These are phyloP conservation scores for Machimus atricapillus DNA, from an alignment of 2,888 invertebrate species.

Conservation along the genomic window DNA sequence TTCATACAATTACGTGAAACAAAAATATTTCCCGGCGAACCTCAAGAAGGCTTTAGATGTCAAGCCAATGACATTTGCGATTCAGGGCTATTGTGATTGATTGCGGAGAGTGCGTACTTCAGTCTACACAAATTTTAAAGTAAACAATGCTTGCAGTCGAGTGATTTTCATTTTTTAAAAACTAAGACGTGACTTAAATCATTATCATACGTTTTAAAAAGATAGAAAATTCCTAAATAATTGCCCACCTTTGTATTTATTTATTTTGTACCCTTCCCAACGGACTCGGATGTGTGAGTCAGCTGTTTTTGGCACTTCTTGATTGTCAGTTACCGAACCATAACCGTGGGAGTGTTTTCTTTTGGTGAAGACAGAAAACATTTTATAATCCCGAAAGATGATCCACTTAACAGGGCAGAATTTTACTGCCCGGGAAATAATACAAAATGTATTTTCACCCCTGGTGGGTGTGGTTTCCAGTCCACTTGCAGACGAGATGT, in stretches of 20 bases:
- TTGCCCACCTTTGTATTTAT: not conserved
- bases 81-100: not conserved
- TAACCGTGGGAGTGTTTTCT: not conserved
- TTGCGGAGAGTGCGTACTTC: not conserved
- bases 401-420: conserved; percentile 67
- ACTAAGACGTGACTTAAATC: not conserved
- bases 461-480: conserved; percentile 87
- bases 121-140: not conserved
- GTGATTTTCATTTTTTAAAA: not conserved
- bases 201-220: not conserved
- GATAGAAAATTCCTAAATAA: not conserved
- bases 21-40: conserved; percentile 24
- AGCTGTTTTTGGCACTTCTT: conserved; percentile 12
- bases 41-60: not conserved
- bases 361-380: not conserved
- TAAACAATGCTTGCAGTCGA: not conserved
- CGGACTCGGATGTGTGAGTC: not conserved
- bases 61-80: not conserved
- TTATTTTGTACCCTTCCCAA: not conserved
- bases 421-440: conserved; percentile 81
- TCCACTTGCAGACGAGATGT: conserved; percentile 80
- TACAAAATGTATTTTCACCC: conserved; percentile 89
- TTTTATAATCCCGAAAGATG: conserved; percentile 51
- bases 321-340: not conserved
- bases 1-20: conserved; percentile 17